Conservation (phyloP, 2,113 vertebrate genomes). For the Elachura formosa region DNA sequence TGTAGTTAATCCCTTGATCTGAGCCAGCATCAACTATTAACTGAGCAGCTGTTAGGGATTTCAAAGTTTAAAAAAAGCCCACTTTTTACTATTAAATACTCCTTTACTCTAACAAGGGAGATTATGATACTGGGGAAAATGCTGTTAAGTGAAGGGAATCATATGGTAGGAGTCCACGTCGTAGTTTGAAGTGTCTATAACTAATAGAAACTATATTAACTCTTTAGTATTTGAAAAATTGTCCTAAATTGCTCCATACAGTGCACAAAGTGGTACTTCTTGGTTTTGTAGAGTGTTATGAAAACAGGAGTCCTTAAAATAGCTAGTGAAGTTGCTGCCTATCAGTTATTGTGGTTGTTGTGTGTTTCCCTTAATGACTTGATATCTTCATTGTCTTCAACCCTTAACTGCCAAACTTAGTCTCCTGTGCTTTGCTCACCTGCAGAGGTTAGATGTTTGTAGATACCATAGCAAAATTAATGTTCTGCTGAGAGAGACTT, state of each 20-base stretch:
- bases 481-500: neutral
- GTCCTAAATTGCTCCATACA: neutral
- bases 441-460: neutral
- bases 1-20: slow-evolving; percentile 65
- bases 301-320: neutral
- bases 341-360: neutral
- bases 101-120: neutral
- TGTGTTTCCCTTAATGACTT: neutral
- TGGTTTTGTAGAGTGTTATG: neutral
- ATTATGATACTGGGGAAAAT: slow-evolving; percentile 34
- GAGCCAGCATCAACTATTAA: slow-evolving; percentile 1
- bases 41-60: neutral
- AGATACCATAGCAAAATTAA: neutral
- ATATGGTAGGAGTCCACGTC: neutral
- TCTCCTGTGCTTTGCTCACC: neutral
- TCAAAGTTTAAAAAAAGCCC: neutral
- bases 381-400: neutral
- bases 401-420: neutral
- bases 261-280: neutral
- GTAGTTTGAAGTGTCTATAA: neutral
- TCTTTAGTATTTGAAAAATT: neutral
- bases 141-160: neutral
- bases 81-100: neutral
- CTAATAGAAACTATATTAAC: neutral
- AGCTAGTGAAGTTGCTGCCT: neutral